Base-by-base conservation (phyloP, 2,113 vertebrate species). In the Brachyhypopomus gauderio region DNA sequence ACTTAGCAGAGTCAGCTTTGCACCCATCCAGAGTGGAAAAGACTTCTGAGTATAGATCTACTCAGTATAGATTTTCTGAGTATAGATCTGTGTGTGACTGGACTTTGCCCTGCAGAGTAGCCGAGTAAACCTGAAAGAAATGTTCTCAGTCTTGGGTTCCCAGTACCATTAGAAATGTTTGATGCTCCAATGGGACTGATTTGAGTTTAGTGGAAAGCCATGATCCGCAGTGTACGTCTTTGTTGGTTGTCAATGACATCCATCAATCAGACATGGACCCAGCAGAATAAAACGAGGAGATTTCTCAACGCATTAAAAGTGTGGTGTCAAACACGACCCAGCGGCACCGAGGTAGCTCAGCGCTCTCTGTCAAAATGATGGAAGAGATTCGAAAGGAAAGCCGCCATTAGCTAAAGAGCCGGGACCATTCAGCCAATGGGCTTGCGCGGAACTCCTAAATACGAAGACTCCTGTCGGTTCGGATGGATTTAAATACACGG, bases 281-380 rank as follows among this genome's bases (percentile, higher is more conserved):
- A 64, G 78, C 45, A 16, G 72, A 80, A 66, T 36, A 55, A 72
- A 64, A 74, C 48, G 23, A 63, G 58, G n/a, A 14, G 60, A 74
- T 63, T 67, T 56, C 70, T 80, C 79, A 38, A 23, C 20, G 52
- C 58, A 20, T 80, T 75, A 64, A 23, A 56, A 80, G 30, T 55
- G 59, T 27, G 23, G 60, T 73, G 67, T 81, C 62, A 75, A 75
- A 75, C 56, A 41, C 20, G 74, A 62, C 79, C 72, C 58, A 62
- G 67, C 22, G 67, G 72, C 72, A 36, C 23, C 23, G 19, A 23
- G 71, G 70, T 55, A 45, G n/a, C 60, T 66, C 27, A 4, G 70
- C 45, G 55, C 64, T 75, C 72, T 69, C 52, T 11, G 23, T 75
- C 62, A 58, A 81, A 75, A 25, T 81, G 79, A 81, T 72, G 63